Conservation (phyloP, 2,888 invertebrate species). For the Hirudinaria manillensis region DNA sequence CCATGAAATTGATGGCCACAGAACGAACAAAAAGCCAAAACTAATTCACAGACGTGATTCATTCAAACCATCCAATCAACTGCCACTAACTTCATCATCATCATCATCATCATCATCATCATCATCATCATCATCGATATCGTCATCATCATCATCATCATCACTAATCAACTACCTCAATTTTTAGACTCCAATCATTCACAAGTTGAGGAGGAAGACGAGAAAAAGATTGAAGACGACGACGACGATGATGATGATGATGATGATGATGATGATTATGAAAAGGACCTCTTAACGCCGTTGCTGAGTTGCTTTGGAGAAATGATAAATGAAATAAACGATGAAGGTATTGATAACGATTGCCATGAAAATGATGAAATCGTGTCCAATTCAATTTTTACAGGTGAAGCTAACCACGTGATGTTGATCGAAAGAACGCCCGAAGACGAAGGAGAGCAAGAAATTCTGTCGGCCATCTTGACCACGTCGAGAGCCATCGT, state of each 20-base stretch:
- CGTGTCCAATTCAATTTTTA: background rate
- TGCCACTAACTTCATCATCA: background rate
- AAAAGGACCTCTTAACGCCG: too few relatives aligned
- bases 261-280: background rate
- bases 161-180: background rate
- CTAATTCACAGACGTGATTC: background rate
- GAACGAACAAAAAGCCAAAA: background rate
- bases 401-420: background rate
- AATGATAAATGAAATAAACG: background rate
- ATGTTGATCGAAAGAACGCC: background rate
- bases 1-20: background rate
- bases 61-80: background rate
- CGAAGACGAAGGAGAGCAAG: background rate
- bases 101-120: background rate
- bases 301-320: background rate
- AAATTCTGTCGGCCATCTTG: background rate
- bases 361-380: background rate
- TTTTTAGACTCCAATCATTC: too few relatives aligned
- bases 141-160: slow-evolving; percentile 19
- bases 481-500: background rate
- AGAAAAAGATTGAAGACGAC: too few relatives aligned
- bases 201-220: too few relatives aligned
- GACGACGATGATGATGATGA: too few relatives aligned
- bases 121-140: slow-evolving; percentile 1
- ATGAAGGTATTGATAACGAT: background rate